These are phyloP conservation scores for Mesochorus sp. DNA, from an alignment of 2,888 invertebrate genomes.

Conservation along the genomic window DNA sequence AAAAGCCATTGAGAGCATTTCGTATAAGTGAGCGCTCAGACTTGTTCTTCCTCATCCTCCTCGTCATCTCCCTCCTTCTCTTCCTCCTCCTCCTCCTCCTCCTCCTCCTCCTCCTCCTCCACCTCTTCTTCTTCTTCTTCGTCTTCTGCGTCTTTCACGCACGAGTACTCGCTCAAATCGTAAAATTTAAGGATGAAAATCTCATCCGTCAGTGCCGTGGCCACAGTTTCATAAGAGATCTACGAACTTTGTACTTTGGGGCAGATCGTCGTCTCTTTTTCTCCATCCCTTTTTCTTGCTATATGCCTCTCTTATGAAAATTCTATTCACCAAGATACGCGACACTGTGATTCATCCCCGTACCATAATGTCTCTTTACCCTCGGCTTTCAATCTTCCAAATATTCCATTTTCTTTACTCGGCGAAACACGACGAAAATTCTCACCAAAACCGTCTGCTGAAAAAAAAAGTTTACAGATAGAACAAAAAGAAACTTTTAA, in stretches of 20 bases:
- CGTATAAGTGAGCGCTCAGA: constrained; percentile 46
- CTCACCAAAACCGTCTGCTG: not conserved
- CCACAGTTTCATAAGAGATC: constrained; percentile 37
- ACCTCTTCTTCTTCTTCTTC: not conserved
- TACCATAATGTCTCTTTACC: constrained; percentile 30
- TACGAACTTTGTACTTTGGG: constrained; percentile 44
- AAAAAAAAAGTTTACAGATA: constrained; percentile 6
- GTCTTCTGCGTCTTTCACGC: constrained; percentile 45
- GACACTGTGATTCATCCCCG: constrained; percentile 12
- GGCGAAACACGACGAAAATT: constrained; percentile 13
- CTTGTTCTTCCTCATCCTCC: constrained; percentile 42
- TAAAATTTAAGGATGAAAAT: constrained; percentile 54
- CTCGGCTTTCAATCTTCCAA: constrained; percentile 16
- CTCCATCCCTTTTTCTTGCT: not conserved
- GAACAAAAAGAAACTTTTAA: not conserved
- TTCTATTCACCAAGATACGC: constrained; percentile 47
- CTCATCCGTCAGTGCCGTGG: constrained; percentile 50
- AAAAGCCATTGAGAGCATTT: constrained; percentile 61
- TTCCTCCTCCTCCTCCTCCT: not conserved
- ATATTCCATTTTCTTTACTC: not conserved
- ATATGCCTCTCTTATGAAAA: constrained; percentile 49
- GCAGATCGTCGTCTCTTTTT: constrained; percentile 24
- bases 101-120: constrained; percentile 23
- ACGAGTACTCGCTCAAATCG: constrained; percentile 45
- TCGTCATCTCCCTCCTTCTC: constrained; percentile 1